These are phyloP conservation scores for Geothlypis trichas DNA, from an alignment of 2,113 vertebrate genomes.

Conservation along the genomic window DNA sequence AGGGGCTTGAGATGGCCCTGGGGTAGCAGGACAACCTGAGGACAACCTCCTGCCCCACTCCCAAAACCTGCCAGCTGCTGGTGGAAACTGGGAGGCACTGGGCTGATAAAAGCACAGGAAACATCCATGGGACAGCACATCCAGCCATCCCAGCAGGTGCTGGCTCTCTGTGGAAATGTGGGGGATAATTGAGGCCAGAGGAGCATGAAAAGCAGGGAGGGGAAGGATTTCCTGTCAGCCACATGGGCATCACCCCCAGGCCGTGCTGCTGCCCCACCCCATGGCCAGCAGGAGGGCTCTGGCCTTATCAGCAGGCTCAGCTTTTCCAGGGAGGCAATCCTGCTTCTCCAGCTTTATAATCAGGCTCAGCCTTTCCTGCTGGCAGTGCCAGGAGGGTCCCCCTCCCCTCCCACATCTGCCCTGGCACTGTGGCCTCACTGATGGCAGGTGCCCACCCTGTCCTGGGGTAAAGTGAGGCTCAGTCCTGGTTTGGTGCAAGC, in stretches of 20 bases:
- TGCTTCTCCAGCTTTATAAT: too few species aligned
- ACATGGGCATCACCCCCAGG: fast-evolving
- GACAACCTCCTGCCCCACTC: fast-evolving
- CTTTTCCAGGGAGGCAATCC: background rate
- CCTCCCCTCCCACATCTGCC: fast-evolving
- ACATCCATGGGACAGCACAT: fast-evolving
- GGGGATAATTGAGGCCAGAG: background rate
- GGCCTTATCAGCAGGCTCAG: fast-evolving
- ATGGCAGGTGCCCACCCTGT: fast-evolving
- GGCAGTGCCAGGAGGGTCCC: background rate
- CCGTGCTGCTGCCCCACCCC: background rate
- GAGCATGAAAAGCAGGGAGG: background rate
- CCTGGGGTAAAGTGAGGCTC: fast-evolving
- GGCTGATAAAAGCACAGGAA: fast-evolving
- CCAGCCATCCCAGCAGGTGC: fast-evolving
- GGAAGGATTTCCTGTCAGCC: background rate
- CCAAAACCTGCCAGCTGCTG: background rate
- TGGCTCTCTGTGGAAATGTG: fast-evolving
- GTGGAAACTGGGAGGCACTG: background rate
- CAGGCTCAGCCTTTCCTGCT: background rate
- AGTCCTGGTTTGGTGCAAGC: too few species aligned
- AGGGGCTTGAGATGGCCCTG: fast-evolving
- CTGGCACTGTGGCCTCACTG: fast-evolving
- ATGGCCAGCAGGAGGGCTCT: fast-evolving
- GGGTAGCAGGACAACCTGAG: background rate